These are phyloP conservation scores for Hylaeus volcanicus DNA, from an alignment of 1,140 invertebrate species.

Conservation along the genomic window DNA sequence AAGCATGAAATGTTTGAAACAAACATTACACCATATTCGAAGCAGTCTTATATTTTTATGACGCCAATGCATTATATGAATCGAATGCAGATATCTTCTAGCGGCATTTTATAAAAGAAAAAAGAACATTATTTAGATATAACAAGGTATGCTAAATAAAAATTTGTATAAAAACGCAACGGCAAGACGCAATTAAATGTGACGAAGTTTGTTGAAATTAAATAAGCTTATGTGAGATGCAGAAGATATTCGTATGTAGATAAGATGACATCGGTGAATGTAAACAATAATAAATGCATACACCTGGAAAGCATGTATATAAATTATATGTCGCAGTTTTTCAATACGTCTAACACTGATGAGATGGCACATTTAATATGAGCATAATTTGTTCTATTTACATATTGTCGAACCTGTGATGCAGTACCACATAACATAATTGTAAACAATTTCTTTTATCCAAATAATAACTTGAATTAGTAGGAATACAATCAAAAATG, in stretches of 20 bases:
- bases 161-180: slow-evolving; percentile 51
- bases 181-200: slow-evolving; percentile 54
- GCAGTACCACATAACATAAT: slow-evolving; percentile 53
- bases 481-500: slow-evolving; percentile 40
- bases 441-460: slow-evolving; percentile 46
- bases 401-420: slow-evolving; percentile 54
- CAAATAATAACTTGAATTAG: slow-evolving; percentile 36
- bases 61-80: slow-evolving; percentile 23
- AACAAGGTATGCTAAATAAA: slow-evolving; percentile 51
- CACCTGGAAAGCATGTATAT: slow-evolving; percentile 57
- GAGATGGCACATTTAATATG: slow-evolving; percentile 67
- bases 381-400: slow-evolving; percentile 64
- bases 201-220: slow-evolving; percentile 35
- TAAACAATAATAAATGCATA: slow-evolving; percentile 52
- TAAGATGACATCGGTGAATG: slow-evolving; percentile 48
- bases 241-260: slow-evolving; percentile 44
- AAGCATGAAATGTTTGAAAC: not conserved
- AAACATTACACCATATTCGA: slow-evolving; percentile 29
- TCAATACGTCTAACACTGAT: slow-evolving; percentile 54
- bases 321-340: slow-evolving; percentile 58
- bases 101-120: slow-evolving; percentile 15
- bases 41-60: slow-evolving; percentile 8
- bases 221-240: slow-evolving; percentile 54
- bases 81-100: slow-evolving; percentile 20
- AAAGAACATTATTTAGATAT: slow-evolving; percentile 26